These are phyloP conservation scores for Hedychridium roseum DNA, from an alignment of 2,888 invertebrate species.

Conservation along the genomic window DNA sequence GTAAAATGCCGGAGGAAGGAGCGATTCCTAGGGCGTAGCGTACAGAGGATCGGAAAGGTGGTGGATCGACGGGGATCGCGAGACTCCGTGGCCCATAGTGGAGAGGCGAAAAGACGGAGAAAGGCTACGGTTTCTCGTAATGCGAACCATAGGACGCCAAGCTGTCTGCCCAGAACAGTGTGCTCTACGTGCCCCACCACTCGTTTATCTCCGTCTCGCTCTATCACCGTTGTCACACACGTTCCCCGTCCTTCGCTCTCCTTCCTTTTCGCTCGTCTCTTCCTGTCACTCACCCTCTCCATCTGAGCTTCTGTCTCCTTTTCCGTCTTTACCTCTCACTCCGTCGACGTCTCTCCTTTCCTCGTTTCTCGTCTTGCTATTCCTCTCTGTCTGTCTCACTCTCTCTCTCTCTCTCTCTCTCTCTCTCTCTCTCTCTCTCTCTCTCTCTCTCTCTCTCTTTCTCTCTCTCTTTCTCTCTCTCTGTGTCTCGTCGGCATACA, in stretches of 20 bases:
- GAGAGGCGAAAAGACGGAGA: constrained; percentile 41
- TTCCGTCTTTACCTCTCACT: neutral
- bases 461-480: too few relatives aligned
- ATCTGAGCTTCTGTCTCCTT: neutral
- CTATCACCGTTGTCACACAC: too few relatives aligned
- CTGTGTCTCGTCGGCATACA: too few relatives aligned
- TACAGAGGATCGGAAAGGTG: constrained; percentile 1
- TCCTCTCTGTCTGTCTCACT: too few relatives aligned
- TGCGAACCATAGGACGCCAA: constrained; percentile 62
- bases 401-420: too few relatives aligned
- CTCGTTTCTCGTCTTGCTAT: too few relatives aligned
- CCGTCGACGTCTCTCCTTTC: too few relatives aligned
- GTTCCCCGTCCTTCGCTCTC: too few relatives aligned
- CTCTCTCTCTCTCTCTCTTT: too few relatives aligned
- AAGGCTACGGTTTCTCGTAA: constrained; percentile 49
- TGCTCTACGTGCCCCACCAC: constrained; percentile 32
- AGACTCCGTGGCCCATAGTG: constrained; percentile 21
- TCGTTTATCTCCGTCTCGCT: constrained; percentile 19
- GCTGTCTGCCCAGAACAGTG: constrained; percentile 62
- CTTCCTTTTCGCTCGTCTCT: constrained; percentile 20
- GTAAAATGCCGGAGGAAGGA: constrained; percentile 4
- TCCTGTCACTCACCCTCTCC: neutral
- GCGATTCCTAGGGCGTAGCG: constrained; percentile 7
- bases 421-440: too few relatives aligned
- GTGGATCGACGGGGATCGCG: constrained; percentile 3